Percentiles rank a stretch among this genome's conserved stretches.
phyloP scores from a whole-genome alignment of 1,140 invertebrate genomes.

The Gryllus bimaculatus region DNA sequence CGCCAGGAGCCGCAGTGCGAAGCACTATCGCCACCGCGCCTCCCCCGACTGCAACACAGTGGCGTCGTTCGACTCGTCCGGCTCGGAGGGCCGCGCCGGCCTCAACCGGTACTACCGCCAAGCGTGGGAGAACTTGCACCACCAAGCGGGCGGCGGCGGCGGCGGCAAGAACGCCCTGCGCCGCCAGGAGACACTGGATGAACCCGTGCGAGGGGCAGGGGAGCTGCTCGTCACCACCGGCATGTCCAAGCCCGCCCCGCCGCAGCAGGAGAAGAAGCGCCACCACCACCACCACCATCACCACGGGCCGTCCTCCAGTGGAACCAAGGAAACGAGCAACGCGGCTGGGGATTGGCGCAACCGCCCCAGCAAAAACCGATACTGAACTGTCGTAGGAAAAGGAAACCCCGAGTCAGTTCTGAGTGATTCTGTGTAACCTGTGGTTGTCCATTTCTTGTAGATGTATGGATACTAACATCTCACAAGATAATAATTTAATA shows the following conservation, averaged over 20 bases:
- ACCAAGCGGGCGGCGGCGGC: constrained; percentile 40
- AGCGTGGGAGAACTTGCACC: constrained; percentile 86
- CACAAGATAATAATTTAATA: too few species aligned
- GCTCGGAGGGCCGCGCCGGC: constrained; percentile 68
- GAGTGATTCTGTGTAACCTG: neutral
- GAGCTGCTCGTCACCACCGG: constrained; percentile 73
- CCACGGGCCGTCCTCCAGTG: constrained; percentile 38
- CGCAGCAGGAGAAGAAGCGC: constrained; percentile 53
- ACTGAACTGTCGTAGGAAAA: constrained; percentile 30
- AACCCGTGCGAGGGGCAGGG: constrained; percentile 43
- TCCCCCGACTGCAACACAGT: constrained; percentile 82
- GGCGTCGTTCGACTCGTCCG: constrained; percentile 74
- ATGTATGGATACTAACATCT: too few species aligned
- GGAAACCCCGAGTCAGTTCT: constrained; percentile 22
- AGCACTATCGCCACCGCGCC: constrained; percentile 74
- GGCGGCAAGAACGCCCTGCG: constrained; percentile 43
- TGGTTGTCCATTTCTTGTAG: neutral
- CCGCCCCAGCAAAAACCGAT: constrained; percentile 27
- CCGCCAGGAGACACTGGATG: constrained; percentile 61
- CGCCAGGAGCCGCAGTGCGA: constrained; percentile 61
- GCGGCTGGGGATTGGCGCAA: constrained; percentile 24
- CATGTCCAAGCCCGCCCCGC: constrained; percentile 39
- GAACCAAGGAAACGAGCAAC: constrained; percentile 20
- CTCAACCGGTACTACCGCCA: constrained; percentile 79
- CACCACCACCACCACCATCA: constrained; percentile 79